A percentile compares a stretch with the other conserved stretches of the same genome.
Evolutionary conservation across 2,888 invertebrate genomes (phyloP).

Genomic region (Alentia gelatinosa): DNA sequence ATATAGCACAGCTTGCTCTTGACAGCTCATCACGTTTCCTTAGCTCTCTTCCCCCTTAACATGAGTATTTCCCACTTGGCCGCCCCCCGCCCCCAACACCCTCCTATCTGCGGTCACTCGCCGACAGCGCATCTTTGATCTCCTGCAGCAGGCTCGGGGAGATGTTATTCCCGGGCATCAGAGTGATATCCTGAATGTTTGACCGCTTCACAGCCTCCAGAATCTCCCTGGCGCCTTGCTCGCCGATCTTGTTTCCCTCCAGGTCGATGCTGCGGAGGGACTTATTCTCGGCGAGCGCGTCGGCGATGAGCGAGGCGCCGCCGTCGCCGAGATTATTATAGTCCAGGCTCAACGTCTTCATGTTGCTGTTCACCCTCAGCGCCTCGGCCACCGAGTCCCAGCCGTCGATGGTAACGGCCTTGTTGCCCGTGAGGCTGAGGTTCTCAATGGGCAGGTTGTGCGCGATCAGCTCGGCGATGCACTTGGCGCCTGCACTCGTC

Average conservation of each 20-base stretch:
- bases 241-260: slow-evolving; percentile 71
- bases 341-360: slow-evolving; percentile 72
- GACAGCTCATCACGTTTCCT: no score
- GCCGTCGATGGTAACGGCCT: slow-evolving; percentile 66
- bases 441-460: slow-evolving; percentile 67
- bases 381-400: slow-evolving; percentile 73
- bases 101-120: neutral
- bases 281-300: slow-evolving; percentile 70
- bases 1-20: no score
- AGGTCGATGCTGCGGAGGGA: slow-evolving; percentile 70
- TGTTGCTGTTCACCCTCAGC: slow-evolving; percentile 68
- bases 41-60: no score
- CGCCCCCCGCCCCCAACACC: no score
- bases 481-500: slow-evolving; percentile 68
- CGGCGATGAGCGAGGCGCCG: slow-evolving; percentile 68
- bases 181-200: slow-evolving; percentile 71
- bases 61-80: no score
- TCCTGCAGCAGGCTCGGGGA: neutral
- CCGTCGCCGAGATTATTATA: slow-evolving; percentile 73
- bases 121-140: slow-evolving; percentile 31
- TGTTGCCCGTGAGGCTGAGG: slow-evolving; percentile 72
- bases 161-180: slow-evolving; percentile 70
- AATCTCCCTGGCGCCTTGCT: slow-evolving; percentile 68
- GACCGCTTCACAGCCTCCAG: slow-evolving; percentile 72
- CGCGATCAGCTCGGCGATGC: slow-evolving; percentile 69